Base-by-base conservation (phyloP, 2,888 invertebrate genomes). In the Ornithoptera alexandrae region DNA sequence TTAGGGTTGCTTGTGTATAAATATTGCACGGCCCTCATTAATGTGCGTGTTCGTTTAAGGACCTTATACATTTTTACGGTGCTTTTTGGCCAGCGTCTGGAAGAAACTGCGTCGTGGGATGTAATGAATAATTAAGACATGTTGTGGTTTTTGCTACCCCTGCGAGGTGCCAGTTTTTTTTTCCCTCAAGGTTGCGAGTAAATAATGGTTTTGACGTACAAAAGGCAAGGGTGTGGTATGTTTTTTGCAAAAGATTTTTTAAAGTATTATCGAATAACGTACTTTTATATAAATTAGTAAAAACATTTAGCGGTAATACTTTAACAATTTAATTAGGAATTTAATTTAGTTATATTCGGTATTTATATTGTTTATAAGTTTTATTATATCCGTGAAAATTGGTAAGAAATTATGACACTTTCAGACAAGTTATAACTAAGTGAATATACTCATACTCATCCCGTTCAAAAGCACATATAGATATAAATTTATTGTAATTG, bases 1-100 rank as follows among this genome's bases (percentile, higher is more conserved):
- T 93, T 93, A 93, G 92, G 92, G 90, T 87, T 83, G 87, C 86
- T 88, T 87, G 89, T 89, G 90, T 91, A 93, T 93, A 92, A 92
- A 93, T 92, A 93, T 92, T 93, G 91, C 90, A 93, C 87, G 87
- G 88, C 82, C 81, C 89, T 90, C 91, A 90, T 92, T 92, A 92
- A 91, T 87, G 91, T 90, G 89, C 89, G 87, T 89, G 90, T 90
- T 89, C 89, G 89, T 86, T 89, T 88, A 87, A 86, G 84, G 87
- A 74, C 74, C 76, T 53, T 75, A 87, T 84, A 87, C 84, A 89
- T 91, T 92, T 93, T 92, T 91, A 92, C 83, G 85, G 84, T 77
- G 81, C 82, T 84, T 88, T 86, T 87, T 81, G 81, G 82, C 78
- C 83, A 83, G 81, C 85, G 84, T 83, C 83, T 84, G 82, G 81